Base-by-base conservation (phyloP, 1,140 invertebrate genomes). In the Nautilus pompilius region DNA sequence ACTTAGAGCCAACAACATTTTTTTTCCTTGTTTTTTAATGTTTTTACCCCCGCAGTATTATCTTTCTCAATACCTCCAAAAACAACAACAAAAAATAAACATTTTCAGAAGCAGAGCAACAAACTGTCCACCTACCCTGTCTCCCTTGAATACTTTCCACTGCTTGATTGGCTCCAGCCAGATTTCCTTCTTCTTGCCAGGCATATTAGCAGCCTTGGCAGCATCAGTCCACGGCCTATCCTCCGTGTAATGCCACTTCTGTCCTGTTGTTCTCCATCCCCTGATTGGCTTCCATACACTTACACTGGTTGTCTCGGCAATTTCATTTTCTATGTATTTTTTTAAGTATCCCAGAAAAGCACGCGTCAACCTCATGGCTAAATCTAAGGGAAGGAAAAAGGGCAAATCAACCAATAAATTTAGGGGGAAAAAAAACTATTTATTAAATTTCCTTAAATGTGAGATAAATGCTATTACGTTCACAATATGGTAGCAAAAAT, bases 181-280 rank as follows among this genome's bases (percentile, higher is more conserved):
- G 20, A 68, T 15, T 0, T 66, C 30, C 28, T 32, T 29, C 10
- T 26, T 30, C 20, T 49, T 58, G 3, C 48, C 29, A 0, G 65
- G 56, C n/a, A 49, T 10, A 36, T 72, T 72, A 17, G 62, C 58
- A 13, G 63, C 57, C 59, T 70, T 72, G 29, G 68, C 68, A 36
- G 66, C 68, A 62, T 70, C 68, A 45, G 71, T 72, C 71, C 71
- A 72, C 22, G 71, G 71, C 13, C 62, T 30, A 45, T 72, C 63
- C 33, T 72, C 71, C 54, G 60, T 64, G 57, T 65, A 72, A 26
- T 54, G 58, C 66, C 64, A 68, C 33, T 60, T 66, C 49, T 65
- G 67, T 48, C 66, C 36, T 6, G 62, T 53, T 51, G 60, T 51
- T 24, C 63, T 62, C 63, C 65, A 69, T 0, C 68, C 68, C 22